Percentiles rank a stretch among this genome's conserved stretches.
phyloP scores from a whole-genome alignment of 2,888 invertebrate species.

The Drosophila fulvimacula region DNA sequence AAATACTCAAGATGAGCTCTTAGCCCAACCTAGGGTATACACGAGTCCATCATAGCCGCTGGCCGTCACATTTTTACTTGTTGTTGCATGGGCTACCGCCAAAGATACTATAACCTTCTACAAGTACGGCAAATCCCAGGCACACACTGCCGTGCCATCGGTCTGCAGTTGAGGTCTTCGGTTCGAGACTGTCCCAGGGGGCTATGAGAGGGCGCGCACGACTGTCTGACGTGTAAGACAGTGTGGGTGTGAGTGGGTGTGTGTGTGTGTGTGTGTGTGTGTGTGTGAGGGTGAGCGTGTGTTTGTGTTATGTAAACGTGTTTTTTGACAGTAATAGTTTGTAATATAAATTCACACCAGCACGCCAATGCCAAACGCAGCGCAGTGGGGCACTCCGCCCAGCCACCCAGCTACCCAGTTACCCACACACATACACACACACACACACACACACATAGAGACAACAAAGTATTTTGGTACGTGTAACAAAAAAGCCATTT shows the following conservation, averaged over 20 bases:
- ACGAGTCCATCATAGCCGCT: background rate
- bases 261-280: constrained; percentile 27
- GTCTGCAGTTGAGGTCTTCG: constrained; percentile 20
- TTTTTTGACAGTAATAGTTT: constrained; percentile 82
- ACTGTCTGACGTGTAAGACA: constrained; percentile 50
- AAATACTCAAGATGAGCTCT: no score
- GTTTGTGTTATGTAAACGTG: constrained; percentile 80
- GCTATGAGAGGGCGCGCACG: constrained; percentile 33
- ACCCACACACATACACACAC: background rate
- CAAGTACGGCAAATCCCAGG: constrained; percentile 50
- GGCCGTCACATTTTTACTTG: constrained; percentile 27
- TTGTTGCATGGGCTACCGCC: constrained; percentile 40
- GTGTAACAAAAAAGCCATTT: constrained; percentile 81
- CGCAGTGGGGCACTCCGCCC: constrained; percentile 50
- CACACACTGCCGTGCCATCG: constrained; percentile 35
- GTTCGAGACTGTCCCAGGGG: constrained; percentile 57
- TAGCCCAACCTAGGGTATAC: constrained; percentile 17
- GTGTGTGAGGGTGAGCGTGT: constrained; percentile 26
- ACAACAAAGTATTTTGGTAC: constrained; percentile 81
- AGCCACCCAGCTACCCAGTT: constrained; percentile 1
- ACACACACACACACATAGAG: constrained; percentile 36
- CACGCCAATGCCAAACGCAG: constrained; percentile 64
- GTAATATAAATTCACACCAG: constrained; percentile 80
- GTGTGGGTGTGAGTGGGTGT: constrained; percentile 32
- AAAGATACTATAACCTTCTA: constrained; percentile 61